Evolutionary conservation across 1,140 invertebrate species (phyloP).

Genomic region (Dufourea novaeangliae): DNA sequence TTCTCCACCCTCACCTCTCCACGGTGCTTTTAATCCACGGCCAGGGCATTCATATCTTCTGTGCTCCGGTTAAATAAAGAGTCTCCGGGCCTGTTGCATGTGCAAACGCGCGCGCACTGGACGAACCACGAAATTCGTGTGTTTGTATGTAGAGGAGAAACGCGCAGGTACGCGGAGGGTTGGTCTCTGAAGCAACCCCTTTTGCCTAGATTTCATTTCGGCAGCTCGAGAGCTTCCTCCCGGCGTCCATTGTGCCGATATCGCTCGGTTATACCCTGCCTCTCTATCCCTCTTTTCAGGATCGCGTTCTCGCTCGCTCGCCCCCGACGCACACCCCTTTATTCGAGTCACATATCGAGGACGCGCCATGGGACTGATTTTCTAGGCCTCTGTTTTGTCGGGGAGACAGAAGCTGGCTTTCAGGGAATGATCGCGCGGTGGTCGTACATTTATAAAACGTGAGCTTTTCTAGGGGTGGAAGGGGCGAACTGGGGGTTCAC

Average conservation of each 20-base stretch:
- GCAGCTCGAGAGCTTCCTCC: slow-evolving; percentile 62
- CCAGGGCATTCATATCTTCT: slow-evolving; percentile 77
- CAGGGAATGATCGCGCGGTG: slow-evolving; percentile 1
- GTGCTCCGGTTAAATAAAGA: slow-evolving; percentile 73
- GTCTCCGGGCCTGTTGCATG: slow-evolving; percentile 66
- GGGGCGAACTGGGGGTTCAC: no score
- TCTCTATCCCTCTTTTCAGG: not conserved
- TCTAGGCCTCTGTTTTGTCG: slow-evolving; percentile 43
- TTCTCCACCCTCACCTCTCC: slow-evolving; percentile 34
- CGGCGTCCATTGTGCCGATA: slow-evolving; percentile 52
- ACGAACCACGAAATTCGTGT: no score
- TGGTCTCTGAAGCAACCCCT: slow-evolving; percentile 57
- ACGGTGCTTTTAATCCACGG: slow-evolving; percentile 77
- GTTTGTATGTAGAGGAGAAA: no score
- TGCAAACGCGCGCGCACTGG: no score
- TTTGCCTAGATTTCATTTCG: slow-evolving; percentile 69
- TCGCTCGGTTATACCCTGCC: slow-evolving; percentile 43
- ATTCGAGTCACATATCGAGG: slow-evolving; percentile 69
- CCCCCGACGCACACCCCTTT: slow-evolving; percentile 45
- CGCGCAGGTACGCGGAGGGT: slow-evolving; percentile 17
- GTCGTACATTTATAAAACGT: not conserved
- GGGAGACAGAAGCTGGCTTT: slow-evolving; percentile 35
- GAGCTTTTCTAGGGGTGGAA: not conserved
- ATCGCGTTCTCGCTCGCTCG: not conserved
- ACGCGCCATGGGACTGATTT: slow-evolving; percentile 52